These are phyloP conservation scores for Falco concolor DNA, from an alignment of 2,797 vertebrate genomes.

Conservation along the genomic window DNA sequence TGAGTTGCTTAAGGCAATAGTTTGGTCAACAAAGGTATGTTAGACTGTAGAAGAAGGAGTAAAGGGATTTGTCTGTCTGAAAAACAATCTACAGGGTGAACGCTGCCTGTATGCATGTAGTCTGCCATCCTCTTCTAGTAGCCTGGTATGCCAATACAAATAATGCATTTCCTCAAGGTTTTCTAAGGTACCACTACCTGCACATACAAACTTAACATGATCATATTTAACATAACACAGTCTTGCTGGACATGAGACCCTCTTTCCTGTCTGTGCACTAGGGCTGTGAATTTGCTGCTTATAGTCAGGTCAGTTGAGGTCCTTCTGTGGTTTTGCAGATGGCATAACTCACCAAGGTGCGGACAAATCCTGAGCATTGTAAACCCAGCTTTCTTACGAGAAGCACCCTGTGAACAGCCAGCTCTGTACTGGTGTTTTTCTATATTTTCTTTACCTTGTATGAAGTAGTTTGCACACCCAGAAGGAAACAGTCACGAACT, in stretches of 20 bases:
- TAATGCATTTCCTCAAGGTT: background rate
- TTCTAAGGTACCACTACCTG: background rate
- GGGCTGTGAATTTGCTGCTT: background rate
- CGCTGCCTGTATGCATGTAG: background rate
- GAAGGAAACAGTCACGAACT: background rate
- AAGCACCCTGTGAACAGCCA: background rate
- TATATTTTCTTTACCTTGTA: background rate
- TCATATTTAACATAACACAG: background rate
- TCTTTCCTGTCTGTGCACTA: background rate
- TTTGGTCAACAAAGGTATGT: background rate
- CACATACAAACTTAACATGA: background rate
- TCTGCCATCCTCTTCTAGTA: background rate
- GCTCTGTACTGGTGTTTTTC: background rate
- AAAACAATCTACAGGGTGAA: background rate
- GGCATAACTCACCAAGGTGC: background rate
- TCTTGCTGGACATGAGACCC: background rate
- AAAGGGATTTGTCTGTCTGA: background rate
- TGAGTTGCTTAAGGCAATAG: background rate
- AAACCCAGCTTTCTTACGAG: background rate
- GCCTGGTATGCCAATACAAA: background rate
- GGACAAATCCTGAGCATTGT: background rate
- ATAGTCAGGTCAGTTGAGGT: background rate
- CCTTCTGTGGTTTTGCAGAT: background rate
- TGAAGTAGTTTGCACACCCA: background rate
- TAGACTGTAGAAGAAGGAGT: background rate